Evolutionary conservation across 2,888 invertebrate species (phyloP).

Genomic region (Anthoptus insignis): DNA sequence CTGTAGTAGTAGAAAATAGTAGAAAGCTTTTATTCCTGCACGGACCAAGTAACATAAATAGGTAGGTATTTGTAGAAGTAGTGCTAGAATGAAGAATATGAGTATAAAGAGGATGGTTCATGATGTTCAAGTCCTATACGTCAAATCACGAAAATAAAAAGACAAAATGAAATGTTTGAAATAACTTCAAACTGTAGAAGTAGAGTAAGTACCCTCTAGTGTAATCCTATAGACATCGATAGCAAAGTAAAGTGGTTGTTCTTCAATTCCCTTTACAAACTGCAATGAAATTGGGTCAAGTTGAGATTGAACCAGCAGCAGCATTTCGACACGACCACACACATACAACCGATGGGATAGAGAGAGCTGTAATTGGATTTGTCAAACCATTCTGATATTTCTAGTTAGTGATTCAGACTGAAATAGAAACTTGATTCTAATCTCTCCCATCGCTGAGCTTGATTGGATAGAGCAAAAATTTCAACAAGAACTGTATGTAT

Average conservation of each 20-base stretch:
- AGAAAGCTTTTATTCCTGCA: too few species aligned
- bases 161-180: too few species aligned
- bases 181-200: too few species aligned
- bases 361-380: constrained; percentile 19
- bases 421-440: constrained; percentile 1
- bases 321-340: constrained; percentile 7
- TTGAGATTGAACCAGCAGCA: constrained; percentile 28
- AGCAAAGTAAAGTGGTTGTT: constrained; percentile 7
- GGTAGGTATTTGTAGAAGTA: too few species aligned
- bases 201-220: too few species aligned
- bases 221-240: constrained; percentile 1
- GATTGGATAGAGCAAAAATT: constrained; percentile 1
- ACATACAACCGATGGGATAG: constrained; percentile 16
- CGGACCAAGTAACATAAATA: too few species aligned
- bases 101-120: too few species aligned
- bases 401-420: constrained; percentile 7
- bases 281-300: constrained; percentile 29
- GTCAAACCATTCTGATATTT: constrained; percentile 9
- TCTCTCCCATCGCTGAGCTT: not conserved
- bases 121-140: too few species aligned
- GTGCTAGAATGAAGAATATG: too few species aligned
- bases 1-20: too few species aligned
- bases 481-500: not conserved
- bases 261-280: constrained; percentile 18
- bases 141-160: too few species aligned